A percentile compares a stretch with the other conserved stretches of the same genome.
These are phyloP conservation scores for Schlechtendalia chinensis DNA, from an alignment of 1,140 invertebrate species.

Conservation along the genomic window DNA sequence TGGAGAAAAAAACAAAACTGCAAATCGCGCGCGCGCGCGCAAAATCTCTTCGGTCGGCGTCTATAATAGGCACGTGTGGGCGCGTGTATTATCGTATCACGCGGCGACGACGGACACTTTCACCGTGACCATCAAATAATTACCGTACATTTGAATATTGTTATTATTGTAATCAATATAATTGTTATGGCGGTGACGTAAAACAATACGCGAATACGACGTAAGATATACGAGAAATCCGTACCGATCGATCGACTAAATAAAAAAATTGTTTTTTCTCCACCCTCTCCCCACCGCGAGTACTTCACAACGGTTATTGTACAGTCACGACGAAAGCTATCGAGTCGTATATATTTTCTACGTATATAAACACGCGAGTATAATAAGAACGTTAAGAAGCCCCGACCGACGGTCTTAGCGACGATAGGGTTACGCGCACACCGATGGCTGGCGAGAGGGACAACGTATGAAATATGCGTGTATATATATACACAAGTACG, in stretches of 20 bases:
- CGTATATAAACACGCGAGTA: no score
- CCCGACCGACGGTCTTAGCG: not conserved
- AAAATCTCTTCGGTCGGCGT: not conserved
- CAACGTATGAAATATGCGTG: not conserved
- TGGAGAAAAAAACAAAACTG: conserved; percentile 1
- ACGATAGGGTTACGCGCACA: not conserved
- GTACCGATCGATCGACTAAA: no score
- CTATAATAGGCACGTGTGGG: not conserved
- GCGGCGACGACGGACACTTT: conserved; percentile 19
- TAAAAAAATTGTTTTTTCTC: no score
- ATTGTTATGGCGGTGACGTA: not conserved
- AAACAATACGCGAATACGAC: not conserved
- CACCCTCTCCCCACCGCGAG: no score
- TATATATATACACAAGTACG: not conserved
- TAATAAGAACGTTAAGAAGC: not conserved
- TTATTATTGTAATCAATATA: not conserved
- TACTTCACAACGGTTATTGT: no score
- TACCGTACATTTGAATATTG: not conserved
- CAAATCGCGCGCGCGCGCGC: conserved; percentile 11
- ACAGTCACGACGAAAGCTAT: no score
- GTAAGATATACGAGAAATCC: not conserved
- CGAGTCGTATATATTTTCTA: no score
- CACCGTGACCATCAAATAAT: conserved; percentile 27
- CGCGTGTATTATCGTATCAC: not conserved
- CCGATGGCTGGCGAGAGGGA: not conserved